Evolutionary conservation across 2,113 vertebrate genomes (phyloP).

Genomic region (Tinamus guttatus): DNA sequence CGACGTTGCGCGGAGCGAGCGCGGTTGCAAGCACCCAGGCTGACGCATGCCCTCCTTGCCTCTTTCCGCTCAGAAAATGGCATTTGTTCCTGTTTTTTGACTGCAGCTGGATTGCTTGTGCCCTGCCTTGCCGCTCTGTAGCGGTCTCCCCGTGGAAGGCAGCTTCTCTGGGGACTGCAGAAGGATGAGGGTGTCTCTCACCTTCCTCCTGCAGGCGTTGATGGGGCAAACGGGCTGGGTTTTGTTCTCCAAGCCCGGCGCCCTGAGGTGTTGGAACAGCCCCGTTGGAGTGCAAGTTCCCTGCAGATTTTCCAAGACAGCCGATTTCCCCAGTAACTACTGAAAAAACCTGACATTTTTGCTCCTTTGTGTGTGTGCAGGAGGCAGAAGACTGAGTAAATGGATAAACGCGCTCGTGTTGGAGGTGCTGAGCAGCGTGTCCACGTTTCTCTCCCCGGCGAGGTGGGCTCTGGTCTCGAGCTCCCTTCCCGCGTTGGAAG

Average conservation of each 20-base stretch:
- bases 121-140: neutral
- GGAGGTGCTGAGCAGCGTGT: neutral
- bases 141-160: neutral
- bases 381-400: neutral
- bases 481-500: neutral
- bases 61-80: neutral
- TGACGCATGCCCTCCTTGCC: rapidly evolving
- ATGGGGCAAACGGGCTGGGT: neutral
- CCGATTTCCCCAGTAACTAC: neutral
- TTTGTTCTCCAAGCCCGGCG: neutral
- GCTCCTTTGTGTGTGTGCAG: neutral
- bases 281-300: neutral
- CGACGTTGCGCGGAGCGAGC: rapidly evolving
- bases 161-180: neutral
- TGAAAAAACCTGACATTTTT: neutral
- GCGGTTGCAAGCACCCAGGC: neutral
- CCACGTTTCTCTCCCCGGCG: no score
- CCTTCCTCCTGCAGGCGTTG: neutral
- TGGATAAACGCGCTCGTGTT: no score
- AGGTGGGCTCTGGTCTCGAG: neutral
- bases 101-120: neutral
- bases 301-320: neutral
- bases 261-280: neutral
- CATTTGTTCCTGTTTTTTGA: neutral
- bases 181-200: neutral